Evolutionary conservation across 2,113 vertebrate genomes (phyloP).

Genomic region (Sisor rabdophorus): DNA sequence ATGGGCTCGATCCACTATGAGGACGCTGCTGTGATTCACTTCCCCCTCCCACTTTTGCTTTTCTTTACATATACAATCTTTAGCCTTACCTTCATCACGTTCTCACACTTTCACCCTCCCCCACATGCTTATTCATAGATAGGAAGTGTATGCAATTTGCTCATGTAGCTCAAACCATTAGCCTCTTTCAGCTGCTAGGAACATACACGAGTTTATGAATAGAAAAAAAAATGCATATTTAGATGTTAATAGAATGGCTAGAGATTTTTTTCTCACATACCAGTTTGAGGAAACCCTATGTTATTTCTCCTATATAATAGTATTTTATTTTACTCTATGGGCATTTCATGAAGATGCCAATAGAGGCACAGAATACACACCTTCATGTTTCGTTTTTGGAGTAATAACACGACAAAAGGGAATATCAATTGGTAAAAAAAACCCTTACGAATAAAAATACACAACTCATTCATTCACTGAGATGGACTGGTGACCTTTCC

Average conservation of each 20-base stretch:
- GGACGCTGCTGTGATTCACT: slow-evolving; percentile 7
- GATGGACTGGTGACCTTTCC: too few species aligned
- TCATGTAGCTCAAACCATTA: background rate
- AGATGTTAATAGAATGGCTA: background rate
- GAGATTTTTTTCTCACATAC: background rate
- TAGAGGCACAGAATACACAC: background rate
- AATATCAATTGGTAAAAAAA: background rate
- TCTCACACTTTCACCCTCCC: slow-evolving; percentile 8
- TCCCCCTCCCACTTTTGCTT: slow-evolving; percentile 4
- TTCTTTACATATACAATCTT: slow-evolving; percentile 6
- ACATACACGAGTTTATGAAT: background rate
- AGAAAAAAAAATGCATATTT: background rate
- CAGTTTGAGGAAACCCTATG: background rate
- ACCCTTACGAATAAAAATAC: too few species aligned
- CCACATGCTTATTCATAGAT: background rate
- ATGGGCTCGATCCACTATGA: background rate
- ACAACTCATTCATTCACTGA: too few species aligned
- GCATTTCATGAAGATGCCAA: background rate
- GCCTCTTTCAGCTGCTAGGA: background rate
- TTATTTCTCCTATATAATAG: background rate
- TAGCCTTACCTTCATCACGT: slow-evolving; percentile 12
- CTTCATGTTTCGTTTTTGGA: background rate
- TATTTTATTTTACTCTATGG: background rate
- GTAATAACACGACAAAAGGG: background rate
- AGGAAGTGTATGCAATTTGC: slow-evolving; percentile 3